These are phyloP conservation scores for Magallana ariakensis DNA, from an alignment of 1,140 invertebrate species.

Conservation along the genomic window DNA sequence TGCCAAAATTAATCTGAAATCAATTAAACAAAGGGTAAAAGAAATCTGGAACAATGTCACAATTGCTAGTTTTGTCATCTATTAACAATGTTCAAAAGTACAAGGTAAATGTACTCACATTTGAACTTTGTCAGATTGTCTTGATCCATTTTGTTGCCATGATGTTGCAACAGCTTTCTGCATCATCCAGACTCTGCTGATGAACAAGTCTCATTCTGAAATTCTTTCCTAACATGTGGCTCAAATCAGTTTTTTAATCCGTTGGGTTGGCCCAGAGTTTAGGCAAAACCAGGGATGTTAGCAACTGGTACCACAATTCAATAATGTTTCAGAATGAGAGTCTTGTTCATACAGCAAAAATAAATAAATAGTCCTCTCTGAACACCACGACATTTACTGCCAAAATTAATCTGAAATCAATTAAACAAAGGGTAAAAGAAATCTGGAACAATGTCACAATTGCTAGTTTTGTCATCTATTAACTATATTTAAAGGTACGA, in stretches of 20 bases:
- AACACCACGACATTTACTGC: background rate
- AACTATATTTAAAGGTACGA: background rate
- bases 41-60: background rate
- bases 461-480: background rate
- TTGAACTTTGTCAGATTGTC: too few relatives aligned
- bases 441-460: too few relatives aligned
- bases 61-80: too few relatives aligned
- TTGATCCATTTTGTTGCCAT: too few relatives aligned
- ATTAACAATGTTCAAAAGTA: too few relatives aligned
- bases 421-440: too few relatives aligned
- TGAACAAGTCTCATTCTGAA: too few relatives aligned
- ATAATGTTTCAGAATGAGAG: background rate
- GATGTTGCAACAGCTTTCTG: background rate
- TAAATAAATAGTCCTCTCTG: background rate
- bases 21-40: background rate
- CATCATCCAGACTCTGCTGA: too few relatives aligned
- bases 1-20: background rate
- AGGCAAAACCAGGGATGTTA: background rate
- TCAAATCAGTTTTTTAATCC: too few relatives aligned
- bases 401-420: too few relatives aligned
- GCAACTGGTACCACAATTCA: background rate
- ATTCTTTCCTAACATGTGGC: too few relatives aligned
- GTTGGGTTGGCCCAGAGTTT: background rate
- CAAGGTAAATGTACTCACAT: too few relatives aligned
- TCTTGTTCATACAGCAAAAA: background rate